These are phyloP conservation scores for Chionomys nivalis DNA, from an alignment of 2,113 vertebrate species.

Conservation along the genomic window DNA sequence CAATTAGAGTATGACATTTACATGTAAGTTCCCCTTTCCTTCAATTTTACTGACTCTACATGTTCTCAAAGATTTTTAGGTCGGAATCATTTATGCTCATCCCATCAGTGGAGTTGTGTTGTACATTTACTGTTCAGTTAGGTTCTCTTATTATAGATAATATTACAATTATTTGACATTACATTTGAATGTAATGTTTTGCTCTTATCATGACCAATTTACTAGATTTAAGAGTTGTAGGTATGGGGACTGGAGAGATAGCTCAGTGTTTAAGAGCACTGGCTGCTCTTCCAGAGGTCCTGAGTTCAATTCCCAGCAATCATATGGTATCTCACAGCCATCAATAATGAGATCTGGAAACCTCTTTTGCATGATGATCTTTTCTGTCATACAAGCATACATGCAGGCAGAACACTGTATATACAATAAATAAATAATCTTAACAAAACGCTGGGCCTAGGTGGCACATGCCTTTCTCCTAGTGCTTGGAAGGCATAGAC, in stretches of 20 bases:
- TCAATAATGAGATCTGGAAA: not conserved
- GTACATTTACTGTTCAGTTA: not conserved
- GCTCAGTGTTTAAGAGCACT: not conserved
- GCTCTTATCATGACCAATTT: conserved; percentile 8
- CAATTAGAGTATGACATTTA: not conserved
- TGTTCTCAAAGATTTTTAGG: not conserved
- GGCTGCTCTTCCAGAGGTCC: not conserved
- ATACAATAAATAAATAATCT: not conserved
- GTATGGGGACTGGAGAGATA: not conserved
- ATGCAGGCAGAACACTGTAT: not conserved
- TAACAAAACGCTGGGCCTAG: not conserved
- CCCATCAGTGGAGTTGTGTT: not conserved
- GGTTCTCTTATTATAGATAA: not conserved
- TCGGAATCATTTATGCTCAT: not conserved
- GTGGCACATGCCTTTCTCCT: not conserved
- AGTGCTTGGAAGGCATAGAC: not conserved
- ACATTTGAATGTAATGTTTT: not conserved
- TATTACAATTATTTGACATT: not conserved
- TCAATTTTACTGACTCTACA: not conserved
- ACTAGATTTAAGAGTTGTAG: not conserved
- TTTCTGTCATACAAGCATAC: not conserved
- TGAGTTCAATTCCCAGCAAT: not conserved
- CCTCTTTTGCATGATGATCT: not conserved
- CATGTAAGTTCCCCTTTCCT: not conserved
- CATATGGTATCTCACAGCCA: not conserved